Conservation (phyloP, 2,888 invertebrate species). For the Callinectes sapidus region DNA sequence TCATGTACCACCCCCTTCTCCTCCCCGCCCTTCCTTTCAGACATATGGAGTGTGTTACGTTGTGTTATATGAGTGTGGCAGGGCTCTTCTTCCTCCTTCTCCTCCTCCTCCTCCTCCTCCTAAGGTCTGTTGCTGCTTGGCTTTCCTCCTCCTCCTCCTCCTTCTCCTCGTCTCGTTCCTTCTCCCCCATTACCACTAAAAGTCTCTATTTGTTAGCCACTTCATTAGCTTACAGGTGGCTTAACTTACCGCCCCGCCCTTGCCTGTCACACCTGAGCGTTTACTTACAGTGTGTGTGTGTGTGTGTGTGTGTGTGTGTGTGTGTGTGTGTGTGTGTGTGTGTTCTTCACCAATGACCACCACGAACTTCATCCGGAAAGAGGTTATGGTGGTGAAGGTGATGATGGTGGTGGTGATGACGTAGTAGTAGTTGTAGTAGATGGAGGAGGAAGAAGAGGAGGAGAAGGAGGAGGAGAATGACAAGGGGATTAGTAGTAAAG, state of each 20-base stretch:
- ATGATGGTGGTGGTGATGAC: neutral
- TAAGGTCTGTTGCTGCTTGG: too few relatives aligned
- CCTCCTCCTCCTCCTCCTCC: neutral
- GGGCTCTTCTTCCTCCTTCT: neutral
- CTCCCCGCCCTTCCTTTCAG: neutral
- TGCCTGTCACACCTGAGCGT: neutral
- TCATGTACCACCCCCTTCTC: neutral
- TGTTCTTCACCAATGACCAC: neutral
- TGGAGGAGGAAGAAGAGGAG: neutral
- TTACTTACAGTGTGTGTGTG: slow-evolving; percentile 13
- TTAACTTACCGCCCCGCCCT: neutral
- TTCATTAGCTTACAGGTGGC: neutral
- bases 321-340: slow-evolving; percentile 32
- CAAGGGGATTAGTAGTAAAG: too few relatives aligned
- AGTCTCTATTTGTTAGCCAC: slow-evolving; percentile 4
- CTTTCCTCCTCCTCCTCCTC: neutral
- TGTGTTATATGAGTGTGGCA: slow-evolving; percentile 2
- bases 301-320: slow-evolving; percentile 22
- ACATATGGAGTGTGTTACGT: slow-evolving; percentile 34
- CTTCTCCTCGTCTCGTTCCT: neutral
- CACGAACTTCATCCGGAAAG: neutral
- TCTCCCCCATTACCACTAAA: neutral
- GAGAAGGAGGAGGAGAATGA: neutral
- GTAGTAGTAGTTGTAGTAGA: slow-evolving; percentile 28
- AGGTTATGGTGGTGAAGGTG: neutral